phyloP scores from a whole-genome alignment of 2,888 invertebrate species.

The Drosophila sordidula region DNA sequence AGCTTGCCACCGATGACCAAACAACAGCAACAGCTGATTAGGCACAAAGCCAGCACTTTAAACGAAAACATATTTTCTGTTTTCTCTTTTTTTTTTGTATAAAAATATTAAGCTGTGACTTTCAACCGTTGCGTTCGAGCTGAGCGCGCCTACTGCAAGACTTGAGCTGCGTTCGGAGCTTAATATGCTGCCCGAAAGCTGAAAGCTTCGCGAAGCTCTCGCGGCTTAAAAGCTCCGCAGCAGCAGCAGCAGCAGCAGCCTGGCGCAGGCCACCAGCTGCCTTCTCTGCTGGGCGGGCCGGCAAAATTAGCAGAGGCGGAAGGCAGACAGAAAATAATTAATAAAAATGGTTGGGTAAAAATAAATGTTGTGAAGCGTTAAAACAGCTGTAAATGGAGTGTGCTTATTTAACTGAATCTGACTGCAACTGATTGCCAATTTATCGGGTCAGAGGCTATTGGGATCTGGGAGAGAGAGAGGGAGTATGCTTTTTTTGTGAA shows the following conservation, averaged over 20 bases:
- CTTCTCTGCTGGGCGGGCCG: slow-evolving; percentile 22
- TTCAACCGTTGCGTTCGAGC: slow-evolving; percentile 46
- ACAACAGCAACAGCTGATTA: slow-evolving; percentile 50
- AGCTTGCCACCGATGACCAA: slow-evolving; percentile 84
- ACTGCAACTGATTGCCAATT: slow-evolving; percentile 2
- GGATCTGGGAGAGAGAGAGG: background rate
- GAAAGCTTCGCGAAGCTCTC: slow-evolving; percentile 19
- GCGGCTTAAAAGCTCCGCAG: slow-evolving; percentile 22
- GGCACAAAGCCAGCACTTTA: slow-evolving; percentile 53
- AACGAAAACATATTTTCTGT: slow-evolving; percentile 41
- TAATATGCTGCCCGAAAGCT: slow-evolving; percentile 61
- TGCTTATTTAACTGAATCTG: background rate
- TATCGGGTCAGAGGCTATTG: slow-evolving; percentile 1
- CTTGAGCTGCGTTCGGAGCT: slow-evolving; percentile 47
- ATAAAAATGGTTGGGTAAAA: slow-evolving; percentile 27
- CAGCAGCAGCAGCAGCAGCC: slow-evolving; percentile 3
- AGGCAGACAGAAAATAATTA: slow-evolving; percentile 22
- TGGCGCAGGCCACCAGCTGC: background rate
- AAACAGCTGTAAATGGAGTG: slow-evolving; percentile 16
- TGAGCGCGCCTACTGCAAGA: slow-evolving; percentile 57
- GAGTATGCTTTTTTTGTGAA: background rate
- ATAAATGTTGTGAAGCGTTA: slow-evolving; percentile 33
- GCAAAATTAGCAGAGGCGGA: slow-evolving; percentile 56
- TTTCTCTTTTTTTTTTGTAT: background rate
- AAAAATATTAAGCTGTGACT: background rate